Evolutionary conservation across 2,888 invertebrate genomes (phyloP).

Genomic region (Cheilosia scutellata): DNA sequence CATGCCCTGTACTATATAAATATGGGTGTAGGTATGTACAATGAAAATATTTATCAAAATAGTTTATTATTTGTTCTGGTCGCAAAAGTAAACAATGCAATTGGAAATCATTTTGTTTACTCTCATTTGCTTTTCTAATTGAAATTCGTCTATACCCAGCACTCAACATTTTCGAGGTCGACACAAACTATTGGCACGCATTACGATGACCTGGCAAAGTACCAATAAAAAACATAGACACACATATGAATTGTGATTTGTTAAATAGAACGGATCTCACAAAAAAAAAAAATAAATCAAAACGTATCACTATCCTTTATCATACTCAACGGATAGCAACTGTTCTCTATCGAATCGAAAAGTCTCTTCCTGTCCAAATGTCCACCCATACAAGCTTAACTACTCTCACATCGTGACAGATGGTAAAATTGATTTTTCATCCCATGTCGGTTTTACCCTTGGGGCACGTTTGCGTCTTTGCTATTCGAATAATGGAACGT

Average conservation of each 20-base stretch:
- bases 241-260: neutral
- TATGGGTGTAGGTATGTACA: too few species aligned
- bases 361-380: conserved; percentile 49
- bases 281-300: neutral
- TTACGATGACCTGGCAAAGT: too few species aligned
- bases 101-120: too few species aligned
- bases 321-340: neutral
- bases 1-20: too few species aligned
- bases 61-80: too few species aligned
- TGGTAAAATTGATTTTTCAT: conserved; percentile 61
- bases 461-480: conserved; percentile 12
- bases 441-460: conserved; percentile 2
- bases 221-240: too few species aligned
- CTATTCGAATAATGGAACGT: conserved; percentile 23
- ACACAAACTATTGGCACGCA: too few species aligned
- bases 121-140: too few species aligned
- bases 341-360: neutral
- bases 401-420: conserved; percentile 56
- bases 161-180: too few species aligned
- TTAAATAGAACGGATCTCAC: neutral
- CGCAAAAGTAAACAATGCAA: too few species aligned
- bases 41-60: too few species aligned
- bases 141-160: too few species aligned
- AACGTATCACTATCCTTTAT: neutral
- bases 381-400: conserved; percentile 53